These are phyloP conservation scores for Tychaedon coryphoeus DNA, from an alignment of 2,113 vertebrate genomes.

Conservation along the genomic window DNA sequence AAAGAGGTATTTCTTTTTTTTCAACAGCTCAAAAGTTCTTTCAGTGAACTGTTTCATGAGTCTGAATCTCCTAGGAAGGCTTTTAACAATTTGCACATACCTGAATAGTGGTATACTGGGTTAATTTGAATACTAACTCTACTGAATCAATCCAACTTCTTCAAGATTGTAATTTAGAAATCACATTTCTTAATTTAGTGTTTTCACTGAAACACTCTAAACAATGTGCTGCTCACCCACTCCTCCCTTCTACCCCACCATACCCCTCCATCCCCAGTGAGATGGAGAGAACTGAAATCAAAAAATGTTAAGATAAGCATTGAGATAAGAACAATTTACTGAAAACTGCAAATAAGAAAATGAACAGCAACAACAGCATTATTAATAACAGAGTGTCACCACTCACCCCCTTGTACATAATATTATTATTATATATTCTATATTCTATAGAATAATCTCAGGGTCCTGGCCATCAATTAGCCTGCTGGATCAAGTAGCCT, in stretches of 20 bases:
- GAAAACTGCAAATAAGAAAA: not conserved
- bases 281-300: not conserved
- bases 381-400: not conserved
- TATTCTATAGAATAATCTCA: not conserved
- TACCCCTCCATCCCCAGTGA: not conserved
- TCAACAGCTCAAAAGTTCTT: not conserved
- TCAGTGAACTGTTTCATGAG: not conserved
- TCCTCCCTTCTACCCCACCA: not conserved
- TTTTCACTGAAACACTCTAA: not conserved
- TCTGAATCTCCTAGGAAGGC: not conserved
- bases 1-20: not conserved
- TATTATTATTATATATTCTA: not conserved
- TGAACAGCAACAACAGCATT: too few species aligned
- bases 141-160: not conserved
- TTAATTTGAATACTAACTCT: not conserved
- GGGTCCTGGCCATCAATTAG: not conserved
- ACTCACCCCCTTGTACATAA: not conserved
- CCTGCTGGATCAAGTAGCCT: not conserved
- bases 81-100: not conserved
- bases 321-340: not conserved
- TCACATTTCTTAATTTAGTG: not conserved
- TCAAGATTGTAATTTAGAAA: not conserved
- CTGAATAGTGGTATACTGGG: not conserved
- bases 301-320: not conserved
- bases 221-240: fast-evolving